Evolutionary conservation across 2,888 invertebrate genomes (phyloP).

Genomic region (Phalangium opilio): DNA sequence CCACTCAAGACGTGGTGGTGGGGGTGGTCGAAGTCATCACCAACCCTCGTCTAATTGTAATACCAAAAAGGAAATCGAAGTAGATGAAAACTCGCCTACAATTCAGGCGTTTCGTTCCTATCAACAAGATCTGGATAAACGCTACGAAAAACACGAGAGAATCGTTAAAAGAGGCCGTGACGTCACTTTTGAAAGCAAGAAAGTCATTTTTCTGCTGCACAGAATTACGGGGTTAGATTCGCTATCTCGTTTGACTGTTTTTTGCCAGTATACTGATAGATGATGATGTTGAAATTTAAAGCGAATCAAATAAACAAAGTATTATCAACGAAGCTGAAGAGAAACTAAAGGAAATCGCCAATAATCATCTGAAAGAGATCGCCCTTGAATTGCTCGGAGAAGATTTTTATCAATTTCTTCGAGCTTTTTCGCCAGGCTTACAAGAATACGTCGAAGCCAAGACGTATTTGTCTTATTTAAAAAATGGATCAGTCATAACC

Average conservation of each 20-base stretch:
- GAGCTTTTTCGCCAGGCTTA: constrained; percentile 46
- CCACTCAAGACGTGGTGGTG: too few relatives aligned
- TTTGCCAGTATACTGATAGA: too few relatives aligned
- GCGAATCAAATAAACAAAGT: constrained; percentile 39
- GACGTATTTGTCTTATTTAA: constrained; percentile 56
- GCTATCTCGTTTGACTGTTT: too few relatives aligned
- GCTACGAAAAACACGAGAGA: constrained; percentile 68
- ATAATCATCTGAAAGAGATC: constrained; percentile 46
- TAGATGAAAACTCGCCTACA: constrained; percentile 8
- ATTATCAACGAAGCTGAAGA: constrained; percentile 47
- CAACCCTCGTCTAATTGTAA: too few relatives aligned
- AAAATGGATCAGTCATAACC: constrained; percentile 42
- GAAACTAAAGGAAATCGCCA: constrained; percentile 46
- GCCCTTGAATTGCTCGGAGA: constrained; percentile 54
- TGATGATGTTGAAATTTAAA: too few relatives aligned
- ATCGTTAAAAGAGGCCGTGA: constrained; percentile 66
- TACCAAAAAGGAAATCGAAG: background rate
- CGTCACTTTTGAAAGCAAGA: constrained; percentile 75
- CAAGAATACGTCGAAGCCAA: constrained; percentile 79
- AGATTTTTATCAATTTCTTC: constrained; percentile 51
- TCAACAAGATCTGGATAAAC: constrained; percentile 44
- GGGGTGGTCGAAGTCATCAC: too few relatives aligned
- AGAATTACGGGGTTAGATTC: constrained; percentile 44
- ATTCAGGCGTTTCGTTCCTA: constrained; percentile 22
- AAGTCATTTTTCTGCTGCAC: constrained; percentile 72